Conservation (phyloP, 2,113 vertebrate species). For the Nesogale talazaci region DNA sequence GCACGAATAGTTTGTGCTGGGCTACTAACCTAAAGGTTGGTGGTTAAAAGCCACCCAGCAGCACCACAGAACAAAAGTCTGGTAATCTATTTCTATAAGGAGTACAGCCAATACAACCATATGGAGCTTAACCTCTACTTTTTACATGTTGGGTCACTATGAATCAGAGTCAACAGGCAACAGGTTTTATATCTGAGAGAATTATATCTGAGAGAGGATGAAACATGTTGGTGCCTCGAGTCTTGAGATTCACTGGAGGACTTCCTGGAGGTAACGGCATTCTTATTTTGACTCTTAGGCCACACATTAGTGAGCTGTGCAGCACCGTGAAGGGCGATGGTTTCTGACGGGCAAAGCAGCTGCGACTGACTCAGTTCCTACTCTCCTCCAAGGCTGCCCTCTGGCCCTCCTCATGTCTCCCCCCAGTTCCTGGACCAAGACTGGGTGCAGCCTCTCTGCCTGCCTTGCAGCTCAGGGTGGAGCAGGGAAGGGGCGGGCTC, state of each 20-base stretch:
- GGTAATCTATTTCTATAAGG: not conserved
- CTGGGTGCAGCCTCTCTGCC: not conserved
- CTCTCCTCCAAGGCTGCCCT: not conserved
- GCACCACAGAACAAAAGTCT: not conserved
- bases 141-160: not conserved
- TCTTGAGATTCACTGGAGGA: too few species aligned
- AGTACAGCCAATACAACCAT: not conserved
- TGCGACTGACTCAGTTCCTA: not conserved
- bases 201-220: not conserved
- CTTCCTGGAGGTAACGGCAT: not conserved
- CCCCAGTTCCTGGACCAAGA: not conserved
- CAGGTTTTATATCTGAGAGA: not conserved
- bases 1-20: not conserved
- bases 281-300: not conserved
- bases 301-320: not conserved
- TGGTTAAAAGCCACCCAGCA: not conserved
- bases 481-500: accelerated
- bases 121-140: not conserved
- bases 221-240: accelerated
- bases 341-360: not conserved
- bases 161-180: not conserved
- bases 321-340: not conserved
- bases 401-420: too few species aligned
- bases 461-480: not conserved
- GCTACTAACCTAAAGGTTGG: not conserved